These are phyloP conservation scores for Sympetrum striolatum DNA, from an alignment of 2,888 invertebrate genomes.

Conservation along the genomic window DNA sequence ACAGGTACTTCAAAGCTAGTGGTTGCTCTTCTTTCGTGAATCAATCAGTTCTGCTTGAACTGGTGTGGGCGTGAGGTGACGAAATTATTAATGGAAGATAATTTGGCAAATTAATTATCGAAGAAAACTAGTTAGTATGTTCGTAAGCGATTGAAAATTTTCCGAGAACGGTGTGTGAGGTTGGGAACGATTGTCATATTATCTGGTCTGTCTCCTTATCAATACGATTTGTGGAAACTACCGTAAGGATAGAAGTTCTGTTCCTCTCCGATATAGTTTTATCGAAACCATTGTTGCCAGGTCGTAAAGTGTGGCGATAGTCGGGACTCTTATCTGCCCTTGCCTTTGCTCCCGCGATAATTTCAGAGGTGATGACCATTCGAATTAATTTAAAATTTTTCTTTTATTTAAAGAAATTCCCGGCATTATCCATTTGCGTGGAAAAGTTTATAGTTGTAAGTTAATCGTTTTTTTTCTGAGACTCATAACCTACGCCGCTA, in stretches of 20 bases:
- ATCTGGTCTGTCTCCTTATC: neutral
- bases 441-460: too few relatives aligned
- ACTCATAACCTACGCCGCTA: too few relatives aligned
- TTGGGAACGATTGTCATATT: neutral
- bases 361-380: neutral
- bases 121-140: too few relatives aligned
- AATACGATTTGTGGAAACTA: neutral
- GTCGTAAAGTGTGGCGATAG: neutral
- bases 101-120: too few relatives aligned
- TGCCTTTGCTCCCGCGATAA: neutral
- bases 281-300: neutral
- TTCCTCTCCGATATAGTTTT: neutral
- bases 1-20: too few relatives aligned
- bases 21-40: too few relatives aligned
- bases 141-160: too few relatives aligned
- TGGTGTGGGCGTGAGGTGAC: too few relatives aligned
- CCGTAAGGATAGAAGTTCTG: neutral
- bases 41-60: too few relatives aligned
- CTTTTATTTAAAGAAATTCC: neutral
- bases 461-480: too few relatives aligned
- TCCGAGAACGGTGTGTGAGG: too few relatives aligned
- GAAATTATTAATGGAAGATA: too few relatives aligned
- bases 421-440: neutral
- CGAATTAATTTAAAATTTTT: neutral
- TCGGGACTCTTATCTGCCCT: neutral